Base-by-base conservation (phyloP, 1,140 invertebrate species). In the Cherax destructor region DNA sequence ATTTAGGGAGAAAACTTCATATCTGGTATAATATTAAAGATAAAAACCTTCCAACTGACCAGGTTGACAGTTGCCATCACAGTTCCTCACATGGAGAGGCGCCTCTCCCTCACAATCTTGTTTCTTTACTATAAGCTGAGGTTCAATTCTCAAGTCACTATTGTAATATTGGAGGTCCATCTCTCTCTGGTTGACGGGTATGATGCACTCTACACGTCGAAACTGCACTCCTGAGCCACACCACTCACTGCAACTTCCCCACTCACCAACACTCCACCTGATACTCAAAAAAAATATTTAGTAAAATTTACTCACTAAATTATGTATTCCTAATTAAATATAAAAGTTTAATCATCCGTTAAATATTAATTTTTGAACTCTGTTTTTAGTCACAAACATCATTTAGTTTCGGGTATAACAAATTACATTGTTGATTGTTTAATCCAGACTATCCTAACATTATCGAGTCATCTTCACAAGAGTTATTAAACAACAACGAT, bases 141-240 rank as follows among this genome's bases (percentile, higher is more conserved):
- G 21, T 6, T 61, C 41, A 21, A 21, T 79, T 1, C 16, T 2
- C n/a, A 30, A 24, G n/a, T 61, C 47, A 6, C 47, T 65, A 61
- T 4, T 21, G 11, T 21, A 30, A 4, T 61, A n/a, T 3, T n/a
- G 41, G 18, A n/a, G 16, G 0, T 52, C 79, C 13, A 24, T 30
- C 49, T 74, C 30, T 2, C 50, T 47, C 21, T 56, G 56, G 1
- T 41, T 9, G 21, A 56, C 47, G 2, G 10, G 50, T 21, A 88
- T 74, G 47, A 24, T 50, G 93, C 97, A 98, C 3, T 95, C 95
- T 3, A 97, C 96, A 41, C 94, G 94, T 5, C 97, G 95, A 41
- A 94, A 95, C 94, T 98, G 97, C 47, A 96, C 94, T 7, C 98
- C 98, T 86, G 96, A 95, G 0, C 97, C 98, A 94, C 98, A 99